A percentile compares a stretch with the other conserved stretches of the same genome.
phyloP scores from a whole-genome alignment of 1,140 invertebrate genomes.

The Latrodectus geometricus region DNA sequence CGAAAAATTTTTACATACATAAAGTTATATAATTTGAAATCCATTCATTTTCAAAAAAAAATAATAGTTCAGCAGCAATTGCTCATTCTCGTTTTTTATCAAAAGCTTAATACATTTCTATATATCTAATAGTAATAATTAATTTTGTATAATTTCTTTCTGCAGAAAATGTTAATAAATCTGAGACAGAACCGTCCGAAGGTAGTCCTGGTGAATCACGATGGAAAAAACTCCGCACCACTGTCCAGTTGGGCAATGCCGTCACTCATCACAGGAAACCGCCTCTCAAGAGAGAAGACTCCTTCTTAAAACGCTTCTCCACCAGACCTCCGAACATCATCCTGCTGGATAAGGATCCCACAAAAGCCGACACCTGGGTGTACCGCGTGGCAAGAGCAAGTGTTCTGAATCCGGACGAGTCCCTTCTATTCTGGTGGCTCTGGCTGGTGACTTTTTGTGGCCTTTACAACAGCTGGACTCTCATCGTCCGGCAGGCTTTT shows the following conservation, averaged over 20 bases:
- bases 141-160: background rate
- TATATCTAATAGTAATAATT: background rate
- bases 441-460: conserved; percentile 90
- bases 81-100: background rate
- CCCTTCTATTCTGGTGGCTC: conserved; percentile 95
- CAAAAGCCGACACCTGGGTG: conserved; percentile 63
- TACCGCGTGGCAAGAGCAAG: conserved; percentile 73
- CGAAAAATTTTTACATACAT: too few relatives aligned
- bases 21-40: too few relatives aligned
- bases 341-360: conserved; percentile 73
- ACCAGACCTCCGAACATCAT: conserved; percentile 83
- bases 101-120: background rate
- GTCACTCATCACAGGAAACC: conserved; percentile 80
- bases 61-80: background rate
- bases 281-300: conserved; percentile 90
- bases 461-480: conserved; percentile 94
- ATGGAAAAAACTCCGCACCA: conserved; percentile 94
- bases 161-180: background rate
- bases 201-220: conserved; percentile 78
- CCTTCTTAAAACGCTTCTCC: conserved; percentile 92
- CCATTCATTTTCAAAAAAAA: too few relatives aligned
- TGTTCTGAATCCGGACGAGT: conserved; percentile 94
- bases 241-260: conserved; percentile 89
- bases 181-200: conserved; percentile 1
- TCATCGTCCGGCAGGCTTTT: conserved; percentile 95